Base-by-base conservation (phyloP, 2,113 vertebrate genomes). In the Sisor rabdophorus region DNA sequence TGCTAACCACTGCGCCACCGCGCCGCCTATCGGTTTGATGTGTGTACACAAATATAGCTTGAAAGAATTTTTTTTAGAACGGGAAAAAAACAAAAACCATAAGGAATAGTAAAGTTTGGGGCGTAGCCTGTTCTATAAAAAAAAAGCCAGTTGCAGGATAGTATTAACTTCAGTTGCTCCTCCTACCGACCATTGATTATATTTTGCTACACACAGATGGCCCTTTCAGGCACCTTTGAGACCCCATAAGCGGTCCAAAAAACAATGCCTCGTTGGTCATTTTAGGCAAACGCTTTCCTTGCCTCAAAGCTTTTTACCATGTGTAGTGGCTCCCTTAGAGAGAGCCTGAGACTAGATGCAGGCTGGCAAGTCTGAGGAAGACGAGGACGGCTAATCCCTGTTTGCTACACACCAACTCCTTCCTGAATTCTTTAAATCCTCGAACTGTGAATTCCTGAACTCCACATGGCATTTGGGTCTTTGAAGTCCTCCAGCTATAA, bases 381-480 rank as follows among this genome's bases (percentile, higher is more conserved):
- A 73, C 20, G 30, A 36, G 53, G 70, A 56, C 0, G 15, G 30
- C 47, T 56, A 68, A 53, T 78, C 70, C 77, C 67, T 59, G 53
- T 50, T 44, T n/a, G 59, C 22, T 77, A 53, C 63, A 64, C 36
- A 47, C 50, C 17, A 54, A 13, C 30, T 75, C 64, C 22, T 75
- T 75, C 64, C 47, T 26, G 30, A 69, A 52, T 69, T 69, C 65
- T 26, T 44, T 55, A 56, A 72, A 40, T 56, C 70, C 53, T 72
- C 28, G 36, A n/a, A 17, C 53, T 36, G 32, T 72, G 32, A 72
- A 79, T 82, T 73, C 77, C 77, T 83, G 64, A 78, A 64, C 54
- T 80, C 59, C 56, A 67, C 64, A 76, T 55, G 71, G 74, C 32
- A 77, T 80, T 53, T 13, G 11, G 28, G 40, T 47, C 75, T 83